Conservation (phyloP, 2,113 vertebrate species). For the Strigops habroptila region DNA sequence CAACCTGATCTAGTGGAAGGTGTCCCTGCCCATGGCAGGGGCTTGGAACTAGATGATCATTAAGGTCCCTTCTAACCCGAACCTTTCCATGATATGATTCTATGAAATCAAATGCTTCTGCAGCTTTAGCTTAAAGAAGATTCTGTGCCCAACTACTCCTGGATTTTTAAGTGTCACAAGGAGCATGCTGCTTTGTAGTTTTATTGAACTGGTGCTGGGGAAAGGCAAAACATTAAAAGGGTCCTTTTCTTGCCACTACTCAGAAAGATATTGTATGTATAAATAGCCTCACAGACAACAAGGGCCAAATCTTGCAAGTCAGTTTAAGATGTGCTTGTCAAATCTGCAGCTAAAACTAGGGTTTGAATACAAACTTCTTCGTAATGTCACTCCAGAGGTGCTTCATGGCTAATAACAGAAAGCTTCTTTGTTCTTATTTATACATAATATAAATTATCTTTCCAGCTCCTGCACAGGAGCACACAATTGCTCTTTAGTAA, state of each 20-base stretch:
- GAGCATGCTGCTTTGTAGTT: accelerated
- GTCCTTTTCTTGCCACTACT: background rate
- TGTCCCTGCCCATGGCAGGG: too few species aligned
- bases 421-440: background rate
- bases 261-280: background rate
- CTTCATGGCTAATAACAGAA: background rate
- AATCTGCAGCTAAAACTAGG: background rate
- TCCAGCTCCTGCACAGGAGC: background rate
- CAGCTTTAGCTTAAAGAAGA: background rate
- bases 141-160: background rate
- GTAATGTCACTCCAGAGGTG: background rate
- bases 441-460: background rate
- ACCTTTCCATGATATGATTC: background rate
- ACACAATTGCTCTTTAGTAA: background rate
- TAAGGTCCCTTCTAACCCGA: background rate
- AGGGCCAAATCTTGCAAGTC: background rate
- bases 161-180: background rate
- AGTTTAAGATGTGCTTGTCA: background rate
- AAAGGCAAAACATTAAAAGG: background rate
- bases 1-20: too few species aligned
- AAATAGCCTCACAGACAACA: background rate
- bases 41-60: background rate
- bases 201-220: background rate
- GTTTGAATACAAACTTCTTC: background rate
- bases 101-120: background rate